Conservation (phyloP, 2,797 vertebrate genomes). For the Echiichthys vipera region DNA sequence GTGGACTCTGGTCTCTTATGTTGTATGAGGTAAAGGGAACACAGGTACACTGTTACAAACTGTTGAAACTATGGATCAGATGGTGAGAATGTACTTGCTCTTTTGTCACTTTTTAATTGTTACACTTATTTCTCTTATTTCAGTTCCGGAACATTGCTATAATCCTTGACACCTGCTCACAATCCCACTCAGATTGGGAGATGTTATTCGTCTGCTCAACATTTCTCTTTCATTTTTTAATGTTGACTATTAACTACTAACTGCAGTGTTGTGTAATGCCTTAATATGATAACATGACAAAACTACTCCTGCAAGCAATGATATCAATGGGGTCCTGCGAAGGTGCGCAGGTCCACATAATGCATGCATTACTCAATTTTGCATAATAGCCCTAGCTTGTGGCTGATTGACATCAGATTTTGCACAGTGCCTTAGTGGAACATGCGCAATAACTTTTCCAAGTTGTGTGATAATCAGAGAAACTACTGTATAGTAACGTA, state of each 20-base stretch:
- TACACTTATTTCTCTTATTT: not conserved
- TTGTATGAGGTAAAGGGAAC: conserved; percentile 1
- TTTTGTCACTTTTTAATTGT: not conserved
- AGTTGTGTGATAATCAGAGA: too few relatives aligned
- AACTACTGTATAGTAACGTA: too few relatives aligned
- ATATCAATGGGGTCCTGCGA: too few relatives aligned
- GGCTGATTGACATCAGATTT: too few relatives aligned
- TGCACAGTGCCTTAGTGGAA: too few relatives aligned
- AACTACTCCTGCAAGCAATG: too few relatives aligned
- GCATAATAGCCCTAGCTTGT: too few relatives aligned
- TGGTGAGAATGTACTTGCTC: conserved; percentile 58
- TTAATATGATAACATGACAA: too few relatives aligned
- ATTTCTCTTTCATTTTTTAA: not conserved
- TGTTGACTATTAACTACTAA: not conserved
- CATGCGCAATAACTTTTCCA: too few relatives aligned
- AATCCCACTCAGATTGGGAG: not conserved
- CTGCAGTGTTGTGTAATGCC: not conserved
- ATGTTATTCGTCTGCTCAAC: not conserved
- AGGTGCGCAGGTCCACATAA: too few relatives aligned
- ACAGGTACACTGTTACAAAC: not conserved
- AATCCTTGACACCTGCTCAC: not conserved
- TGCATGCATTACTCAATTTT: too few relatives aligned
- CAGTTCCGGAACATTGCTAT: not conserved
- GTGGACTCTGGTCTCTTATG: conserved; percentile 63
- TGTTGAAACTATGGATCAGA: conserved; percentile 60